Conservation (phyloP, 2,888 invertebrate genomes). For the Automeris io region DNA sequence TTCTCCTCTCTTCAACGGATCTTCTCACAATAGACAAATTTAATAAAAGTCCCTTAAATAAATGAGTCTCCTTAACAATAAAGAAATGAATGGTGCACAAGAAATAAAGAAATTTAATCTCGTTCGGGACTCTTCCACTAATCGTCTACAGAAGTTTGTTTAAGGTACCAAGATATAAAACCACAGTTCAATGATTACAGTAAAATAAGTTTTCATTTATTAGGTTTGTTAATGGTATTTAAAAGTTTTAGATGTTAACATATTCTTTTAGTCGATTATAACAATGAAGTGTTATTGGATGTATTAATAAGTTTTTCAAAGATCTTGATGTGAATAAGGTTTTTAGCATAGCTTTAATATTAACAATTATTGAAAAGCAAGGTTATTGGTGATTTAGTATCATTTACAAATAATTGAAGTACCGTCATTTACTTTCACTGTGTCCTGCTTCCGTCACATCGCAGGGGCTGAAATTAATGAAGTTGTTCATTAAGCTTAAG, state of each 20-base stretch:
- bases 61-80: conserved; percentile 32
- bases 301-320: too few relatives aligned
- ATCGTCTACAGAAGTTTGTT: conserved; percentile 42
- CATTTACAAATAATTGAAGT: too few relatives aligned
- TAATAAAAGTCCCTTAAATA: conserved; percentile 32
- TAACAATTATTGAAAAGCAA: too few relatives aligned
- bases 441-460: conserved; percentile 18
- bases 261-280: too few relatives aligned
- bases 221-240: too few relatives aligned
- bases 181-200: conserved; percentile 1
- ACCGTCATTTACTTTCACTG: conserved; percentile 10
- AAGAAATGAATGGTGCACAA: conserved; percentile 26
- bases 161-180: conserved; percentile 19
- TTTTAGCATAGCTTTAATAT: too few relatives aligned
- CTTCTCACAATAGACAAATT: conserved; percentile 15
- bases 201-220: background rate
- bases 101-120: conserved; percentile 43
- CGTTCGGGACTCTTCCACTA: conserved; percentile 35
- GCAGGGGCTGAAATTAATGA: conserved; percentile 57
- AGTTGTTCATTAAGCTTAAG: conserved; percentile 67
- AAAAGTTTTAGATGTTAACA: too few relatives aligned
- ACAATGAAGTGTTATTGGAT: too few relatives aligned
- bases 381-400: too few relatives aligned
- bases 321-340: too few relatives aligned
- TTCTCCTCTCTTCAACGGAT: conserved; percentile 3